Evolutionary conservation across 2,113 vertebrate species (phyloP).

Genomic region (Lamprologus lemairii): DNA sequence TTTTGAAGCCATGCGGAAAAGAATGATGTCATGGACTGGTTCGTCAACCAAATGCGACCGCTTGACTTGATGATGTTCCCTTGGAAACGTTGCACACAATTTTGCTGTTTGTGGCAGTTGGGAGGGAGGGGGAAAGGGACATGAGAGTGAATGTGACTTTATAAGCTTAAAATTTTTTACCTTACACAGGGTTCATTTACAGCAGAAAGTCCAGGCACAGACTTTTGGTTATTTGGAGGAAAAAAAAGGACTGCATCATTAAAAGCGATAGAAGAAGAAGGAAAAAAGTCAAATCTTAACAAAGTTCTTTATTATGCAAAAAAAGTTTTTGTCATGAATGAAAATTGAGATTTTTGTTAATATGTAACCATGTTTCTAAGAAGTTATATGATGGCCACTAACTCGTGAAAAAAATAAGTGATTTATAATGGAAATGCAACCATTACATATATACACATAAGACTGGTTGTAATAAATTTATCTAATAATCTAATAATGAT

Average conservation of each 20-base stretch:
- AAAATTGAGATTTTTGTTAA: constrained; percentile 1
- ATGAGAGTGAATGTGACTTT: constrained; percentile 23
- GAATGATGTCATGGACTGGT: constrained; percentile 61
- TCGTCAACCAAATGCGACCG: constrained; percentile 38
- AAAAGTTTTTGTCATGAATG: constrained; percentile 20
- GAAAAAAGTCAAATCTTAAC: background rate
- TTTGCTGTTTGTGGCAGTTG: background rate
- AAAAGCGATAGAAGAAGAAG: background rate
- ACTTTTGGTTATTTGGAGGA: background rate
- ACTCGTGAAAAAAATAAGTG: background rate
- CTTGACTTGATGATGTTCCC: constrained; percentile 18
- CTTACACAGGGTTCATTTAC: constrained; percentile 49
- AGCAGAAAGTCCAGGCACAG: background rate
- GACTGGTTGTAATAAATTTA: background rate
- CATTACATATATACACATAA: background rate
- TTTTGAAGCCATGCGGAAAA: constrained; percentile 55
- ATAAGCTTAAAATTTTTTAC: constrained; percentile 16
- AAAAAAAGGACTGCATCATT: background rate
- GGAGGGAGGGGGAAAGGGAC: background rate
- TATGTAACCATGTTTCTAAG: constrained; percentile 16
- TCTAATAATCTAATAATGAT: constrained; percentile 4
- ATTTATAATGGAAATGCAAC: constrained; percentile 1
- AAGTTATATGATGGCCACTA: constrained; percentile 16
- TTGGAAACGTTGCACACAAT: constrained; percentile 19
- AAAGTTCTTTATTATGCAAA: constrained; percentile 65